Evolutionary conservation across 2,113 vertebrate genomes (phyloP), one percentile per base, ranked within the genome.

Genomic region (Cinclus cinclus): DNA sequence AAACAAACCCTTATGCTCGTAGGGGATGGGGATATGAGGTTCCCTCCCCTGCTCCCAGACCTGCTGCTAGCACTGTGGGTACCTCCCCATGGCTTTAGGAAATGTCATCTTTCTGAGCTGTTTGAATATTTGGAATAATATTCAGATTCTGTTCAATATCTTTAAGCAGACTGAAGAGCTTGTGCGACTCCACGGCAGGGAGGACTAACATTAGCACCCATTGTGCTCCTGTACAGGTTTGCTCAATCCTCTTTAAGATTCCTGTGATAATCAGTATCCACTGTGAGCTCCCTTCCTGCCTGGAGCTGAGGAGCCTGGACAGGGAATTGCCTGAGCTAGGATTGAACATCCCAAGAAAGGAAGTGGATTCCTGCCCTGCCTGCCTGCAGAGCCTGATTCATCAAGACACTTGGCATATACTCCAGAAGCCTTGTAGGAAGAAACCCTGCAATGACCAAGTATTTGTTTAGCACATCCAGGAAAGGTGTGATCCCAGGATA

Each of bases 401-500:
- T 74, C 80, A 14, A 24, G 58, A 41, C 7, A 8, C 74, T 64
- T 44, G 35, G 44, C 41, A 6, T 24, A 21, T 4, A 17, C 58
- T 89, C 71, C 56, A 41, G 25, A 37, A 68, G 17, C 35, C 41
- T 71, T 10, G 22, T 6, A 73, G 89, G 78, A 89, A 78, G 76
- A 59, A 89, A 65, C 24, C 27, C 65, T 79, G 20, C 58, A 31
- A 79, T 82, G 81, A 24, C 83, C 91, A 53, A 71, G 41, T 31
- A 15, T 75, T 91, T 84, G 60, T 92, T 91, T 76, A 37, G 65
- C 65, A 73, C n/a, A 41, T 65, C 25, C 52, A 64, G 74, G 83
- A 83, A 78, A 85, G 83, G 69, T 92, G 81, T 63, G 77, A 94
- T 81, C 84, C 70, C 81, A 58, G 65, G 75, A 75, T 39, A n/a